phyloP scores from a whole-genome alignment of 2,888 invertebrate species.

The Philhelius pedissequus region DNA sequence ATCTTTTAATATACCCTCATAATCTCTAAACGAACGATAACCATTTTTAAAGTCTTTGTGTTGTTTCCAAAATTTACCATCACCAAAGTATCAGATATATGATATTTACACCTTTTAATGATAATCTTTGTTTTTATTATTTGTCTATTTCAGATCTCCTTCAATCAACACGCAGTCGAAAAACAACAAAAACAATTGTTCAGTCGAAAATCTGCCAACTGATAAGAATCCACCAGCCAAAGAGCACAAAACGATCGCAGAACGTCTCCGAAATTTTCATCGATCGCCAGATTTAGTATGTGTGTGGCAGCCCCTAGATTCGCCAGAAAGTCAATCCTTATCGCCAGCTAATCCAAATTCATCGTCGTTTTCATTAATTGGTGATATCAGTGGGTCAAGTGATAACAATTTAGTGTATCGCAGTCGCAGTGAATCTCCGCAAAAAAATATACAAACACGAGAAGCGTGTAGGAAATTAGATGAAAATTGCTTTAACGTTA shows the following conservation, averaged over 20 bases:
- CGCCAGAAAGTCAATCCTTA: conserved; percentile 34
- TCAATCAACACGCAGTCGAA: conserved; percentile 41
- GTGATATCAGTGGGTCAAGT: conserved; percentile 46
- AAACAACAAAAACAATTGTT: conserved; percentile 32
- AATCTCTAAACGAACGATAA: neutral
- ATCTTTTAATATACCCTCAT: neutral
- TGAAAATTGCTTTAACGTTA: conserved; percentile 33
- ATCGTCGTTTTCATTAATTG: neutral
- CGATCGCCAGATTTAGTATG: conserved; percentile 54
- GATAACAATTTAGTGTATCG: conserved; percentile 25
- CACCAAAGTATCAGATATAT: too few species aligned
- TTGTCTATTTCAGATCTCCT: conserved; percentile 52
- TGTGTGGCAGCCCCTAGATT: conserved; percentile 44
- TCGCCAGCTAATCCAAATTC: conserved; percentile 24
- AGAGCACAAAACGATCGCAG: conserved; percentile 49
- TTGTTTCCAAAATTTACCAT: too few species aligned
- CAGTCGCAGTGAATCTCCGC: conserved; percentile 38
- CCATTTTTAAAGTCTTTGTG: neutral
- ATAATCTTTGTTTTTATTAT: conserved; percentile 26
- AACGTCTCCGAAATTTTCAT: conserved; percentile 55
- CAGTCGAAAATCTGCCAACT: conserved; percentile 19
- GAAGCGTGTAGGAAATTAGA: conserved; percentile 5
- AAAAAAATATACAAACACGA: neutral
- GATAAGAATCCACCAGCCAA: conserved; percentile 44
- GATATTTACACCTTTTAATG: neutral